Evolutionary conservation across 1,140 invertebrate genomes (phyloP).

Genomic region (Mya arenaria): DNA sequence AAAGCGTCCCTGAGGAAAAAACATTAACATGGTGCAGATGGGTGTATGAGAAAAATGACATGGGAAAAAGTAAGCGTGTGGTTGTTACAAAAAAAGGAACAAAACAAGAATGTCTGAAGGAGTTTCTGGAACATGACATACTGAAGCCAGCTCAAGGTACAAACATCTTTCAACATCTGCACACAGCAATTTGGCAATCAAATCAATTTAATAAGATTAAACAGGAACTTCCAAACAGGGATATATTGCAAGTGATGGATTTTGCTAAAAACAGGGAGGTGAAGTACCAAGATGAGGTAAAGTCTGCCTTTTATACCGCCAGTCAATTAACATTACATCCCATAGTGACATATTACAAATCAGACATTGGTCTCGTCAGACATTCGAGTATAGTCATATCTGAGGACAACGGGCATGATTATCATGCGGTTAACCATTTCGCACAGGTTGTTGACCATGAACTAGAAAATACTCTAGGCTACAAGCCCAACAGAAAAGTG

Average conservation of each 20-base stretch:
- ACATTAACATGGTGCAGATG: conserved; percentile 42
- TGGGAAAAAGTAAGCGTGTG: not conserved
- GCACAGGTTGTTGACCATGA: conserved; percentile 2
- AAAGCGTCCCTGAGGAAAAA: conserved; percentile 24
- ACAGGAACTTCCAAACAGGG: conserved; percentile 22
- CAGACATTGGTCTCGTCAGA: too few species aligned
- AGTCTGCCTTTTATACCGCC: conserved; percentile 22
- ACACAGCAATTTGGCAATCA: conserved; percentile 55
- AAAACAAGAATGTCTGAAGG: conserved; percentile 11
- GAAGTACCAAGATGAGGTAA: conserved; percentile 53
- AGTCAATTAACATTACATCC: conserved; percentile 58
- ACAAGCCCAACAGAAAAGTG: not conserved
- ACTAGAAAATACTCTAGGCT: not conserved
- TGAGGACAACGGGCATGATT: conserved; percentile 55
- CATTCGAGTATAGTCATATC: conserved; percentile 31
- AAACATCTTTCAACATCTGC: conserved; percentile 50
- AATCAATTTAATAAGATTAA: conserved; percentile 46
- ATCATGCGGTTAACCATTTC: conserved; percentile 57
- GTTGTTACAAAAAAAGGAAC: conserved; percentile 38
- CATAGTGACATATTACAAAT: conserved; percentile 43
- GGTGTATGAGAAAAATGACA: conserved; percentile 7
- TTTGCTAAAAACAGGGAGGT: conserved; percentile 60
- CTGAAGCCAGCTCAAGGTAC: conserved; percentile 30
- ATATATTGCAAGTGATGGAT: conserved; percentile 49
- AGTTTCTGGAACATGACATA: conserved; percentile 39